Conservation (phyloP, 2,888 invertebrate genomes). For the Heliconius hortense region DNA sequence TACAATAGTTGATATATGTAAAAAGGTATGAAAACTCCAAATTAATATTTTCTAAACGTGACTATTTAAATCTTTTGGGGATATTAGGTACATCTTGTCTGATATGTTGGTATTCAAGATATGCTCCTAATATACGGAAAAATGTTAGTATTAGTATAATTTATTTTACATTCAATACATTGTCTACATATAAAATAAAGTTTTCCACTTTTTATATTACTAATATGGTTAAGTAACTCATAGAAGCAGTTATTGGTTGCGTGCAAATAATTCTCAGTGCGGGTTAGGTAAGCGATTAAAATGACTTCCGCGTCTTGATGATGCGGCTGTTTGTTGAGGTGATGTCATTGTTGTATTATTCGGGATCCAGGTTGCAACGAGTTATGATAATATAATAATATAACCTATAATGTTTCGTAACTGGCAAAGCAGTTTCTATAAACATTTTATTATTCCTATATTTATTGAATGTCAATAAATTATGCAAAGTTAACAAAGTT, state of each 20-base stretch:
- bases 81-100: neutral
- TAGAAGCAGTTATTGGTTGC: conserved; percentile 43
- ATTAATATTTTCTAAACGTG: neutral
- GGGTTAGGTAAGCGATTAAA: conserved; percentile 41
- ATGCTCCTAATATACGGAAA: too few species aligned
- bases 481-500: conserved; percentile 17
- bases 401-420: neutral
- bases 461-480: conserved; percentile 22
- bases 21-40: neutral
- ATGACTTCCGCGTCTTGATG: conserved; percentile 48
- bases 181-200: neutral
- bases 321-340: conserved; percentile 54
- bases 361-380: conserved; percentile 25
- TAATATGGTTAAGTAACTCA: conserved; percentile 15
- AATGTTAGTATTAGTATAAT: too few species aligned
- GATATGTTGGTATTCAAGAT: neutral
- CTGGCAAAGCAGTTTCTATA: neutral
- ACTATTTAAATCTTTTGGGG: too few species aligned
- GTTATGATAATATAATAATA: conserved; percentile 3
- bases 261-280: conserved; percentile 41
- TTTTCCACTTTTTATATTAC: neutral
- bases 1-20: too few species aligned
- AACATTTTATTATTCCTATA: conserved; percentile 1
- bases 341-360: conserved; percentile 53
- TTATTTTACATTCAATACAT: neutral